phyloP scores from a whole-genome alignment of 1,140 invertebrate species.

The Paramacrobiotus metropolitanus region DNA sequence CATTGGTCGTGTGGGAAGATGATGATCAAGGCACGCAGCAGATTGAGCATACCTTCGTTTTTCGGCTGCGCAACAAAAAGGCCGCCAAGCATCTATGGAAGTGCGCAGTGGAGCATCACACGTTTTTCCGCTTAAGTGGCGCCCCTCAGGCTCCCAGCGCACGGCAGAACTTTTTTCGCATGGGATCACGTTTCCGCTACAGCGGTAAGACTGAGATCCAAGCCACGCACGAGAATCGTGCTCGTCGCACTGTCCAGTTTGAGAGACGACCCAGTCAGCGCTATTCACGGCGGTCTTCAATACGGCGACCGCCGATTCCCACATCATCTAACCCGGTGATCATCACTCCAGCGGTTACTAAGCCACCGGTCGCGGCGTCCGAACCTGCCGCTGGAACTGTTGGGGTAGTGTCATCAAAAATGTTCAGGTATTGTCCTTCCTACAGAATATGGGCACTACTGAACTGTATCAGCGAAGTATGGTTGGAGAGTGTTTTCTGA shows the following conservation, averaged over 20 bases:
- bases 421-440: not conserved
- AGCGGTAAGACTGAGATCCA: conserved; percentile 9
- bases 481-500: not conserved
- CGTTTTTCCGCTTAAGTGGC: conserved; percentile 77
- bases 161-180: conserved; percentile 81
- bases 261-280: conserved; percentile 84
- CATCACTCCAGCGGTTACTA: not conserved
- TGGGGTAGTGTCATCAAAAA: not conserved
- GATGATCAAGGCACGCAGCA: conserved; percentile 70
- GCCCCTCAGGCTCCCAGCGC: conserved; percentile 65
- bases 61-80: conserved; percentile 76
- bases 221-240: conserved; percentile 22
- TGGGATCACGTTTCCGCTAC: conserved; percentile 85
- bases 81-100: conserved; percentile 96
- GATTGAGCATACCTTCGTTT: conserved; percentile 80
- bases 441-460: not conserved
- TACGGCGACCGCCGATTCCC: not conserved
- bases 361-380: not conserved
- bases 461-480: too few species aligned
- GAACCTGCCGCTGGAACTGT: not conserved
- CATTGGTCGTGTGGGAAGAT: conserved; percentile 79
- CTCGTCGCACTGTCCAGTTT: conserved; percentile 70
- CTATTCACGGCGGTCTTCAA: conserved; percentile 44
- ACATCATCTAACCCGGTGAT: not conserved
- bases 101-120: conserved; percentile 91